Evolutionary conservation across 64 coral and sea anemone species (phyloP).

Genomic region (Stylophora pistillata): DNA sequence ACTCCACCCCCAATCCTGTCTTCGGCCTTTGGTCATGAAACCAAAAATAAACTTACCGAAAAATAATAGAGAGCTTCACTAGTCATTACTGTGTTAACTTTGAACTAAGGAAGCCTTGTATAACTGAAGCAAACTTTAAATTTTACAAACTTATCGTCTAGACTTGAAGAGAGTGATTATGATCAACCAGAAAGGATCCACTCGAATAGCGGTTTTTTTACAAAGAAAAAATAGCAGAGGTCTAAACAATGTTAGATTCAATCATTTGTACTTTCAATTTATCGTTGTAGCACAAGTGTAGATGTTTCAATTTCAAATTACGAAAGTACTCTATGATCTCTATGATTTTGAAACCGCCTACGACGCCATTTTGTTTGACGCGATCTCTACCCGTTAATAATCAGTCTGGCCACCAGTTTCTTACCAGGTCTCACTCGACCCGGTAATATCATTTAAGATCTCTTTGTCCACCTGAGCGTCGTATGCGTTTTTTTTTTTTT

Average conservation of each 20-base stretch:
- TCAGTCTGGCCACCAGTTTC: conserved; percentile 14
- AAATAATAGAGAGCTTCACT: neutral
- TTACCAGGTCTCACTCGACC: neutral
- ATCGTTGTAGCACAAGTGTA: neutral
- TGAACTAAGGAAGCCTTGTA: too few relatives aligned
- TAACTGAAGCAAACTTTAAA: too few relatives aligned
- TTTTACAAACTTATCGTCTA: too few relatives aligned
- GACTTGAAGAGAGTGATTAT: too few relatives aligned
- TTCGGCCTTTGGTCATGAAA: neutral
- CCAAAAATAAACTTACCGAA: neutral
- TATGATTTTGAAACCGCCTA: neutral
- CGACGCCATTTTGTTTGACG: neutral
- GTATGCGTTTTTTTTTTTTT: neutral
- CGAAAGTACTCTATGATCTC: neutral
- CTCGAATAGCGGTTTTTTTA: too few relatives aligned
- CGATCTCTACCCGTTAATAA: neutral
- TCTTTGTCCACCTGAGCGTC: neutral
- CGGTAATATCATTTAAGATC: neutral
- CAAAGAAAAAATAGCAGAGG: too few relatives aligned
- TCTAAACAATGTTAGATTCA: too few relatives aligned
- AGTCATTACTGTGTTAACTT: neutral
- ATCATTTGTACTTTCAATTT: too few relatives aligned
- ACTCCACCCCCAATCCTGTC: neutral
- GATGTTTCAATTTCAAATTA: neutral
- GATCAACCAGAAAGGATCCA: too few relatives aligned